Percentiles rank a stretch among this genome's conserved stretches.
Evolutionary conservation across 2,113 vertebrate genomes (phyloP).

Genomic region (Rhadina sibilatrix): DNA sequence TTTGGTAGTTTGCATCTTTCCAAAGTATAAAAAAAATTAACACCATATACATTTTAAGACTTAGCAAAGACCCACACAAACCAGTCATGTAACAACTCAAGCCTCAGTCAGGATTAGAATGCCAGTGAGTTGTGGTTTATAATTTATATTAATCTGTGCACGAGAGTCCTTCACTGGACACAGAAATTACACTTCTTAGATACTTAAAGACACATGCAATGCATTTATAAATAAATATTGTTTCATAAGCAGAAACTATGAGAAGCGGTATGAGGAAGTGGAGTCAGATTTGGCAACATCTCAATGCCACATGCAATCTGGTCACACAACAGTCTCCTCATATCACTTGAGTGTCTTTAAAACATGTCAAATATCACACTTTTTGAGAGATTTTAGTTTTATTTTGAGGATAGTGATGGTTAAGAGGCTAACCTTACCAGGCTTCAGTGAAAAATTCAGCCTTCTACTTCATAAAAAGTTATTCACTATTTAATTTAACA

Average conservation of each 20-base stretch:
- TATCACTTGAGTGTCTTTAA: neutral
- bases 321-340: neutral
- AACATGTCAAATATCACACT: neutral
- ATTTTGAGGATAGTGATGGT: neutral
- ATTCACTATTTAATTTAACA: neutral
- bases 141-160: neutral
- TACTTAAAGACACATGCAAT: constrained; percentile 7
- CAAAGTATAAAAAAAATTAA: neutral
- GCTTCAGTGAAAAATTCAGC: neutral
- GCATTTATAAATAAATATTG: constrained; percentile 48
- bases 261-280: constrained; percentile 55
- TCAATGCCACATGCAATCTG: constrained; percentile 22
- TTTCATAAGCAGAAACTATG: constrained; percentile 65
- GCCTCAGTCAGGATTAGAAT: neutral
- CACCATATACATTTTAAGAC: neutral
- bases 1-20: neutral
- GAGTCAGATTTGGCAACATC: constrained; percentile 34
- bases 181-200: neutral
- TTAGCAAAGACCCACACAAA: neutral
- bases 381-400: neutral
- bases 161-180: neutral
- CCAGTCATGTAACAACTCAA: neutral
- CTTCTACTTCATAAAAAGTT: neutral
- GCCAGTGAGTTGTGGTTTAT: neutral
- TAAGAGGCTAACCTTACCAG: neutral